Base-by-base conservation (phyloP, 2,797 vertebrate genomes). In the Oceanodroma leucorhoa region DNA sequence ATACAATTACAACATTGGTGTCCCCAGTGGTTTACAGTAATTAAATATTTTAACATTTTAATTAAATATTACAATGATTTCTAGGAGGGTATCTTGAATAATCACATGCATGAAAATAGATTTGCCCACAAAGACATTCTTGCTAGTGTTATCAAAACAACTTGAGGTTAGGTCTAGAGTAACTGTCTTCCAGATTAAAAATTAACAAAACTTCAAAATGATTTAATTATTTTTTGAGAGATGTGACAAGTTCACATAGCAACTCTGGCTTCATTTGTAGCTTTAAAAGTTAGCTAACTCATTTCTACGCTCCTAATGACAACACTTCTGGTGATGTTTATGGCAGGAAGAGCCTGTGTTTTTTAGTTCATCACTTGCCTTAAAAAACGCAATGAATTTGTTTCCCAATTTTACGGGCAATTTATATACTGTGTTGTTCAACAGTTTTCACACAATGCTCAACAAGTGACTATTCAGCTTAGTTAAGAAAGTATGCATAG, bases 41-140 rank as follows among this genome's bases (percentile, higher is more conserved):
- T 98, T 97, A 98, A 97, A 93, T 98, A 98, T 96, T 97, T 98
- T 97, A 98, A 98, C 89, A 97, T 97, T 97, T 97, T 98, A 98
- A 98, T 98, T 98, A 97, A 98, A 95, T 97, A 96, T 94, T 94
- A 97, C 60, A 97, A 93, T 48, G 65, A 97, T 95, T 97, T 98
- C 89, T 96, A 96, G 83, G n/a, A 94, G 43, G 89, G 24, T 94
- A 87, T 88, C 71, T 81, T 90, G 80, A 95, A 82, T 89, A 96
- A 91, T 60, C 58, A 71, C 54, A 72, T 4, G 6, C 17, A 94
- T 10, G 6, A 95, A 97, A 97, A 97, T 6, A 93, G 69, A 94
- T 72, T 50, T 86, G 87, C 32, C 83, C 76, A 93, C n/a, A 80
- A 94, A 96, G 76, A 90, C 26, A 70, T 36, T 89, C 62, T 94